Conservation (phyloP, 2,888 invertebrate species). For the Gibbula magus region DNA sequence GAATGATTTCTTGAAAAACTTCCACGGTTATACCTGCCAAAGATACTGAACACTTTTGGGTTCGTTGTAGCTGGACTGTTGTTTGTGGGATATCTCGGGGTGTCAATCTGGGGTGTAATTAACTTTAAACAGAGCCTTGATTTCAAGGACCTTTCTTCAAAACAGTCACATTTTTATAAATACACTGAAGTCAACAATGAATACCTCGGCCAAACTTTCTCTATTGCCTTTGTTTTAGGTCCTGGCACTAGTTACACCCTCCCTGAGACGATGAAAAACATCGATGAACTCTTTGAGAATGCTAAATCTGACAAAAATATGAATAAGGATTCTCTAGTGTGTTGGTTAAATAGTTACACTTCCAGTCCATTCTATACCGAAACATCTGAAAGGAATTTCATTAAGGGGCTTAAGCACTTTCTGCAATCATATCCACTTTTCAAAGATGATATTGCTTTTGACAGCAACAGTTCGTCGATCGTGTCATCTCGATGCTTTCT, state of each 20-base stretch:
- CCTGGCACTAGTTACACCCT: conserved; percentile 36
- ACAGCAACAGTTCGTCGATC: conserved; percentile 77
- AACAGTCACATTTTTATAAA: conserved; percentile 55
- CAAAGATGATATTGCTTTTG: conserved; percentile 45
- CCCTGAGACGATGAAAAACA: not conserved
- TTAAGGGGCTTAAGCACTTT: conserved; percentile 32
- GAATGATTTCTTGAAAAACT: conserved; percentile 53
- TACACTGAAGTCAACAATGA: conserved; percentile 33
- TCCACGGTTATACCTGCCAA: conserved; percentile 46
- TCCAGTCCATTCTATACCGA: conserved; percentile 29
- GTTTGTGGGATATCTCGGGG: conserved; percentile 53
- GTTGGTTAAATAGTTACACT: conserved; percentile 36
- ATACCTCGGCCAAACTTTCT: conserved; percentile 31
- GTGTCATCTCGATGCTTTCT: conserved; percentile 80
- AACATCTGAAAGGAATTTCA: conserved; percentile 24
- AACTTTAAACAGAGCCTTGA: conserved; percentile 10
- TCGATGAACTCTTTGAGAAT: conserved; percentile 28
- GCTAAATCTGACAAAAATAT: conserved; percentile 29
- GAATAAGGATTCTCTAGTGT: conserved; percentile 29
- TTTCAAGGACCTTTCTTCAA: conserved; percentile 55
- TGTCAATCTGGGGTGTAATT: conserved; percentile 58
- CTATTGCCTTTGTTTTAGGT: conserved; percentile 41
- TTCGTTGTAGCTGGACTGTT: conserved; percentile 46
- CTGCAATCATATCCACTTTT: conserved; percentile 23
- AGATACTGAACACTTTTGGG: conserved; percentile 34